Conservation (phyloP, 2,797 vertebrate species). For the Cercopithecus hamlyni region DNA sequence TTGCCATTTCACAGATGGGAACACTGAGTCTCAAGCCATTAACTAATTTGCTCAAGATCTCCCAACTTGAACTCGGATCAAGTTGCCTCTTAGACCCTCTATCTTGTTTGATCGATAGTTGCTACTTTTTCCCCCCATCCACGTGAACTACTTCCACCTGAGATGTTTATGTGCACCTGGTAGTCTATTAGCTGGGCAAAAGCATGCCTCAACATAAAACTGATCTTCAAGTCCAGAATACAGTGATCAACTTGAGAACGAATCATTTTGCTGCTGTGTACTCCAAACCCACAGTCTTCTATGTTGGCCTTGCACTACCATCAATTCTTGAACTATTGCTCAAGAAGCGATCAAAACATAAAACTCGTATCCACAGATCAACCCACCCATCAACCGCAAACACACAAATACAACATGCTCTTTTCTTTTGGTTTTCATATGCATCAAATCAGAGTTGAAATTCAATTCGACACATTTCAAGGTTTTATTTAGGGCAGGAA, state of each 20-base stretch:
- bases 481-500: background rate
- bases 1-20: background rate
- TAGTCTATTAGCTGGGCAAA: background rate
- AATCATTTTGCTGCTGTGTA: background rate
- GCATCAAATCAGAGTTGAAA: background rate
- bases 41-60: background rate
- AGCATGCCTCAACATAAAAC: background rate
- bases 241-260: no score
- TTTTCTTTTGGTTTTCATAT: background rate
- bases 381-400: background rate
- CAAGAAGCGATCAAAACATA: background rate
- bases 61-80: background rate
- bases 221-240: background rate
- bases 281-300: background rate
- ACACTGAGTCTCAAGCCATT: background rate
- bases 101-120: background rate
- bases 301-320: background rate
- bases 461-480: background rate
- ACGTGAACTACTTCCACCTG: background rate
- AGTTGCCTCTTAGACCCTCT: background rate
- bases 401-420: background rate
- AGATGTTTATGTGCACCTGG: fast-evolving
- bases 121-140: background rate
- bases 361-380: background rate
- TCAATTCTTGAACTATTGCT: background rate